Evolutionary conservation across 1,140 invertebrate genomes (phyloP), one percentile per base, ranked within the genome.

Genomic region (Trinorchestia longiramus): DNA sequence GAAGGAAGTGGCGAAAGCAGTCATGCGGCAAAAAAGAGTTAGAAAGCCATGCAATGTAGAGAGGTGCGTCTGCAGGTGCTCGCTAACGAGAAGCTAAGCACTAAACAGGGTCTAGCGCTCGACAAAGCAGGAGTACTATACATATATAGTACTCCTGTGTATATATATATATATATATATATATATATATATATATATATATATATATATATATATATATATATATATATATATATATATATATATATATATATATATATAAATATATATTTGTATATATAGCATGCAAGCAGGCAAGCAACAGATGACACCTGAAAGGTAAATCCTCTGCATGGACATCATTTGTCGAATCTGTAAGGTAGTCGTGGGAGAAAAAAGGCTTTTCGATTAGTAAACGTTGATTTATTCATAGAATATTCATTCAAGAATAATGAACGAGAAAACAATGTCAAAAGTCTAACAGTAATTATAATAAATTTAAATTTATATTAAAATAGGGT

Each of bases 201-300:
- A n/a, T n/a, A n/a, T n/a, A n/a, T n/a, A n/a, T n/a, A n/a, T n/a
- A n/a, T n/a, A n/a, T n/a, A n/a, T n/a, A n/a, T n/a, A n/a, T n/a
- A n/a, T n/a, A n/a, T n/a, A n/a, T n/a, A n/a, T n/a, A n/a, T n/a
- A n/a, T n/a, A n/a, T n/a, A n/a, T n/a, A n/a, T n/a, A n/a, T n/a
- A n/a, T n/a, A n/a, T n/a, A n/a, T n/a, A n/a, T n/a, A n/a, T n/a
- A n/a, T n/a, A n/a, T n/a, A n/a, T n/a, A n/a, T n/a, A n/a, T n/a
- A n/a, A n/a, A n/a, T n/a, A 77, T 77, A 77, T 77, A 77, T 77
- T 36, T 77, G 62, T 77, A 77, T 77, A 77, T 77, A 77, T 77
- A 94, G 44, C 92, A 94, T 94, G 92, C 92, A 94, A 94, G 92
- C 92, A 94, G 92, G 92, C 92, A 94, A 94, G 92, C 92, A 94